Conservation (phyloP, 2,797 vertebrate genomes). For the Galaxias olidus region DNA sequence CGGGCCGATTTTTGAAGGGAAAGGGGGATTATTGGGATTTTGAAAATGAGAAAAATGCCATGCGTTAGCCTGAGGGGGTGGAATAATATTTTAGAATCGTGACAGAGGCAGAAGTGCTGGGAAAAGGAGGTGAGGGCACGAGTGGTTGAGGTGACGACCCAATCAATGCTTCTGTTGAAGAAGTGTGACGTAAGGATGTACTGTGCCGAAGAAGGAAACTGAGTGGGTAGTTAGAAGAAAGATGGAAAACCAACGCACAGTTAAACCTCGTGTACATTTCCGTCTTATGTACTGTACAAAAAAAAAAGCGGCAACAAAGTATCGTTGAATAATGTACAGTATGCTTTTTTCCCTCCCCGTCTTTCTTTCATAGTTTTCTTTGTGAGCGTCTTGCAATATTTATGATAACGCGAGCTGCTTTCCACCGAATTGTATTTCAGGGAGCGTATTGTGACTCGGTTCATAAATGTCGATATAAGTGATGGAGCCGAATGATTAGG, state of each 20-base stretch:
- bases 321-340: no score
- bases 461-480: constrained; percentile 53
- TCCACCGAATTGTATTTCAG: constrained; percentile 5
- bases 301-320: no score
- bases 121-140: constrained; percentile 9
- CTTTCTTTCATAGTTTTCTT: neutral
- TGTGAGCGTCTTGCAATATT: constrained; percentile 11
- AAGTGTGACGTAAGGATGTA: constrained; percentile 9
- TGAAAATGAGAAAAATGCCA: constrained; percentile 57
- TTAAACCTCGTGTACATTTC: constrained; percentile 13
- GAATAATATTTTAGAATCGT: constrained; percentile 48
- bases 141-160: constrained; percentile 47
- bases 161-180: constrained; percentile 53
- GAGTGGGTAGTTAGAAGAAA: constrained; percentile 49
- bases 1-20: neutral
- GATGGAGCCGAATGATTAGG: constrained; percentile 42
- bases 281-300: no score
- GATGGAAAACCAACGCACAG: constrained; percentile 17
- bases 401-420: neutral
- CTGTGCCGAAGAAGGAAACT: constrained; percentile 22
- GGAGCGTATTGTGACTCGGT: constrained; percentile 33
- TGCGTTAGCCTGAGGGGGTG: constrained; percentile 41
- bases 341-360: no score
- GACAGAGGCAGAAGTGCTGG: constrained; percentile 20
- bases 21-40: constrained; percentile 31